Evolutionary conservation across 2,888 invertebrate genomes (phyloP).

Genomic region (Agonopterix subpropinquella): DNA sequence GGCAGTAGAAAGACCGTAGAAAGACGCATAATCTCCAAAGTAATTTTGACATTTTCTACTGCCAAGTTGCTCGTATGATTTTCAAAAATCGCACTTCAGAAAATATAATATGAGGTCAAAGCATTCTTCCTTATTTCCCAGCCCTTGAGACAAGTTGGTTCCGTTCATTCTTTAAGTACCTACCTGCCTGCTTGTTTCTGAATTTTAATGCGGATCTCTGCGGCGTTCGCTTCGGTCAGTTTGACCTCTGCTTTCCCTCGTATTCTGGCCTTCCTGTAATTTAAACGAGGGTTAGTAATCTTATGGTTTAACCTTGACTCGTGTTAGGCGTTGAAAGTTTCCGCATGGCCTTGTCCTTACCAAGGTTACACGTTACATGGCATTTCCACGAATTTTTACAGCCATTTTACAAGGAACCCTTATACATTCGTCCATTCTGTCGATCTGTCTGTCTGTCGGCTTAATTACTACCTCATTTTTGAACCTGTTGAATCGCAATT

Average conservation of each 20-base stretch:
- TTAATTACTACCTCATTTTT: no score
- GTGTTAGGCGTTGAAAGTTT: conserved; percentile 28
- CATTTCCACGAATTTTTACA: conserved; percentile 31
- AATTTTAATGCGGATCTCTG: conserved; percentile 4
- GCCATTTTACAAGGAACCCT: no score
- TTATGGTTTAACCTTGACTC: conserved; percentile 30
- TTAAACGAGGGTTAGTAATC: conserved; percentile 10
- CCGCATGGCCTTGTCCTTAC: conserved; percentile 46
- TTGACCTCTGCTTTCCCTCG: conserved; percentile 7
- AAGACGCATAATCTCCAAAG: no score
- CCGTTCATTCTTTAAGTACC: background rate
- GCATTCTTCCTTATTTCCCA: background rate
- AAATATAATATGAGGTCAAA: no score
- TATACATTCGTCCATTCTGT: no score
- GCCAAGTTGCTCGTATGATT: no score
- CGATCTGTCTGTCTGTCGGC: no score
- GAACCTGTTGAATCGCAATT: no score
- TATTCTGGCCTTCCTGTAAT: background rate
- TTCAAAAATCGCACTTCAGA: no score
- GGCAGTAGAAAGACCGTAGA: no score
- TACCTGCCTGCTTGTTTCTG: background rate
- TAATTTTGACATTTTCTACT: no score
- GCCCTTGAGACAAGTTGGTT: background rate
- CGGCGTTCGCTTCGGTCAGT: conserved; percentile 3
- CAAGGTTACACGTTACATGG: conserved; percentile 27